Percentiles rank a stretch among this genome's conserved stretches.
phyloP scores from a whole-genome alignment of 2,888 invertebrate species.

The Drosophila buzzatii region DNA sequence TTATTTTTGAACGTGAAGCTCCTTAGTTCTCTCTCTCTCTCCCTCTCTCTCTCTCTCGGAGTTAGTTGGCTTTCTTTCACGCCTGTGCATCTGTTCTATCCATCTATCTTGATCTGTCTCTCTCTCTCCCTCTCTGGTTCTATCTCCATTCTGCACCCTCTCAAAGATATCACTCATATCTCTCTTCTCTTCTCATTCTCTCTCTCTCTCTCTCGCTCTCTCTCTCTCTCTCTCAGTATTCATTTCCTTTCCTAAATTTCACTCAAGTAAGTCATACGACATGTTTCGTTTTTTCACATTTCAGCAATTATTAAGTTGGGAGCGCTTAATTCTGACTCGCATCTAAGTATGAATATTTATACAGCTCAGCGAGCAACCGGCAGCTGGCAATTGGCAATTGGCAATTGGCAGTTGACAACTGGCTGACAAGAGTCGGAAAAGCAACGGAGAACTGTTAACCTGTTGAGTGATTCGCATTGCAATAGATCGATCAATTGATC shows the following conservation, averaged over 20 bases:
- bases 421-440: conserved; percentile 47
- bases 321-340: conserved; percentile 34
- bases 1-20: no score
- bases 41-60: no score
- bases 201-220: neutral
- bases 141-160: neutral
- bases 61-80: no score
- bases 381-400: conserved; percentile 8
- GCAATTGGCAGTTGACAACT: conserved; percentile 46
- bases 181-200: neutral
- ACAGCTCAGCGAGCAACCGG: conserved; percentile 12
- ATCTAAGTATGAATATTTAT: conserved; percentile 52
- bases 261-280: conserved; percentile 38
- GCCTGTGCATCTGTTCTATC: no score
- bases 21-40: no score
- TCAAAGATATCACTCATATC: neutral
- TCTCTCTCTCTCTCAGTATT: neutral
- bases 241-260: neutral
- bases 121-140: neutral
- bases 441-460: conserved; percentile 15
- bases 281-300: conserved; percentile 6
- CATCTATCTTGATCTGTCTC: neutral
- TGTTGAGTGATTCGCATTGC: conserved; percentile 39
- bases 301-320: conserved; percentile 33
- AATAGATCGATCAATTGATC: conserved; percentile 31